A percentile compares a stretch with the other conserved stretches of the same genome.
Conservation (phyloP, 1,140 invertebrate genomes). For the Drosophila sp. region DNA sequence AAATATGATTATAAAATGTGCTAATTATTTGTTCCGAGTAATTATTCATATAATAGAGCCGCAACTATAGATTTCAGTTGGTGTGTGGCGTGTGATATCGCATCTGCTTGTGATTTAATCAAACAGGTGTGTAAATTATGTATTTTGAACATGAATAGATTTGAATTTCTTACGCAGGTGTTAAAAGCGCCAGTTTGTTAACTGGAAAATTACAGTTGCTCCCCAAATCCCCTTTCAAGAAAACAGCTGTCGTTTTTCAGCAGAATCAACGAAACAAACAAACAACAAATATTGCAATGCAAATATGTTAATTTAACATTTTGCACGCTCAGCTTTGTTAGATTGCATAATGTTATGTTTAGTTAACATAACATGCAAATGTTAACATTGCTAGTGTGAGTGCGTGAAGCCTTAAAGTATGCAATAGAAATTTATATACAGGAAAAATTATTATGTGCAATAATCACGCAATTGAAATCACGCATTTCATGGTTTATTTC, state of each 20-base stretch:
- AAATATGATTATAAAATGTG: conserved; percentile 40
- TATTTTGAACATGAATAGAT: conserved; percentile 23
- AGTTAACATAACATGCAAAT: neutral
- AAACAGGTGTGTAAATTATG: conserved; percentile 63
- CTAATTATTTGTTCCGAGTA: conserved; percentile 43
- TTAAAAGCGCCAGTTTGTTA: conserved; percentile 50
- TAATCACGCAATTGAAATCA: conserved; percentile 26
- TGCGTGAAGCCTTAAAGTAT: neutral
- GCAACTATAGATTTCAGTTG: conserved; percentile 13
- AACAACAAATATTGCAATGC: neutral
- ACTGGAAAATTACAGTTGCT: conserved; percentile 36
- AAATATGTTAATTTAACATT: neutral
- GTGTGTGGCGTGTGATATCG: conserved; percentile 65
- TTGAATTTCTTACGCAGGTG: conserved; percentile 31
- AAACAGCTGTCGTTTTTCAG: neutral
- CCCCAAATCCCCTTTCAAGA: no score
- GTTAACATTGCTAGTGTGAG: neutral
- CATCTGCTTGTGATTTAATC: conserved; percentile 1
- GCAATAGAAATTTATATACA: neutral
- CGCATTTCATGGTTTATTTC: conserved; percentile 11
- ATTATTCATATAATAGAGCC: conserved; percentile 25
- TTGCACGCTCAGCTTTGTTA: neutral
- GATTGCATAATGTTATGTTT: neutral
- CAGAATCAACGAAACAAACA: neutral
- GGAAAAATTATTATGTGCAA: conserved; percentile 15